Conservation (phyloP, 2,113 vertebrate species). For the Isurus oxyrinchus region DNA sequence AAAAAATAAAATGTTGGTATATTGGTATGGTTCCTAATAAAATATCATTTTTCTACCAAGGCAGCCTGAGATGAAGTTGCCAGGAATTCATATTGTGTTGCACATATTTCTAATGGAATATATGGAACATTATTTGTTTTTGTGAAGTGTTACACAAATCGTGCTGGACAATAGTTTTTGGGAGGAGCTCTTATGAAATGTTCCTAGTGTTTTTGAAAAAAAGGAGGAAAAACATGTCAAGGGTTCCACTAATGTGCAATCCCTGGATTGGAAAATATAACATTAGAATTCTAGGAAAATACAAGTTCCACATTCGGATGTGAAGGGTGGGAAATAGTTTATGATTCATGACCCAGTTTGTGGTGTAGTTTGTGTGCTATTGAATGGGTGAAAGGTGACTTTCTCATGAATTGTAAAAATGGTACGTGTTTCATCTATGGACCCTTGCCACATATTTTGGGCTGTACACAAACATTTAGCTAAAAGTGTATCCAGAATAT, state of each 20-base stretch:
- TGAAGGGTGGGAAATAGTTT: slow-evolving; percentile 46
- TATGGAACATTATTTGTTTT: slow-evolving; percentile 40
- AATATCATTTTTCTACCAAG: not conserved
- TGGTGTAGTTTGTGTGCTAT: not conserved
- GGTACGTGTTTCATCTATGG: not conserved
- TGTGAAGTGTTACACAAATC: slow-evolving; percentile 51
- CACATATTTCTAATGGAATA: not conserved
- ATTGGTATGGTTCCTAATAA: not conserved
- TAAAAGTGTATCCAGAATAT: slow-evolving; percentile 26
- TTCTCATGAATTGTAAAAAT: slow-evolving; percentile 31
- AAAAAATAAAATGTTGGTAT: not conserved
- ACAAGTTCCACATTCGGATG: slow-evolving; percentile 47
- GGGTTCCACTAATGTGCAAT: slow-evolving; percentile 72
- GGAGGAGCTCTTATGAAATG: slow-evolving; percentile 61
- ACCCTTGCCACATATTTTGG: slow-evolving; percentile 12
- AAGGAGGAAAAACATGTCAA: slow-evolving; percentile 74
- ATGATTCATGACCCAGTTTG: slow-evolving; percentile 41
- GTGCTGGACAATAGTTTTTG: slow-evolving; percentile 67
- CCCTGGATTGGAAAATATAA: slow-evolving; percentile 57
- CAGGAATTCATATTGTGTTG: not conserved
- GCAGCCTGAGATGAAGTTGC: not conserved
- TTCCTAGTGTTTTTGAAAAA: slow-evolving; percentile 64
- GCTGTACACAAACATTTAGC: slow-evolving; percentile 22
- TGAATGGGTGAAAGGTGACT: slow-evolving; percentile 33
- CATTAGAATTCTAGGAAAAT: slow-evolving; percentile 50